Percentiles rank a stretch among this genome's conserved stretches.
Conservation (phyloP, 2,113 vertebrate genomes). For the Eidolon helvum region DNA sequence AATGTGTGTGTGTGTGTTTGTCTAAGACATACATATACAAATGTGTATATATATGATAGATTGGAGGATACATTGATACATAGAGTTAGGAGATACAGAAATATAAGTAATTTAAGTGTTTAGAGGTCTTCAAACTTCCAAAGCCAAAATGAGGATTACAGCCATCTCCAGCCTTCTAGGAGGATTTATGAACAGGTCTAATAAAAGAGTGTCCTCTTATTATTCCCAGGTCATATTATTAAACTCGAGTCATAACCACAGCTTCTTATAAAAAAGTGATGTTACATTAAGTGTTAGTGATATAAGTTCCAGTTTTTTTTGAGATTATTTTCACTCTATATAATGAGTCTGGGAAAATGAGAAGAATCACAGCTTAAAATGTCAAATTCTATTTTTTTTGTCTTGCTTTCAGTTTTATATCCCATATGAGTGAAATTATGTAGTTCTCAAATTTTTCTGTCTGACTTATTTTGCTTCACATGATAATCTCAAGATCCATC, state of each 20-base stretch:
- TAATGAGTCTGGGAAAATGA: not conserved
- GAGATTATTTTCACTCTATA: not conserved
- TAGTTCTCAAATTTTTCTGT: too few relatives aligned
- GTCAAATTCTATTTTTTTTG: not conserved
- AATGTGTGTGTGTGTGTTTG: too few relatives aligned
- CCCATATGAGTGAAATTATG: too few relatives aligned
- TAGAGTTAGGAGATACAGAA: not conserved
- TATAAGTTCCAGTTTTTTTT: not conserved
- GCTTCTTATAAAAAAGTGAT: not conserved
- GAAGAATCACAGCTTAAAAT: not conserved
- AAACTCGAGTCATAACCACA: not conserved
- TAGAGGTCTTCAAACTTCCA: not conserved
- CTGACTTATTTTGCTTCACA: too few relatives aligned
- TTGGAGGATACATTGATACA: not conserved
- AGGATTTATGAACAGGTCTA: not conserved
- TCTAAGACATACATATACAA: too few relatives aligned
- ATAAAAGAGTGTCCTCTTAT: not conserved
- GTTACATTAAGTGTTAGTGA: not conserved
- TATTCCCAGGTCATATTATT: not conserved
- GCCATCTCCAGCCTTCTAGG: not conserved
- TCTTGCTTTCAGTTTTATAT: too few relatives aligned
- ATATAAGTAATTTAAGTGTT: not conserved
- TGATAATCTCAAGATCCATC: too few relatives aligned
- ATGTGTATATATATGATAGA: too few relatives aligned
- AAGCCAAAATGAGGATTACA: not conserved